Conservation (phyloP, 2,888 invertebrate species). For the Apodemia zela region DNA sequence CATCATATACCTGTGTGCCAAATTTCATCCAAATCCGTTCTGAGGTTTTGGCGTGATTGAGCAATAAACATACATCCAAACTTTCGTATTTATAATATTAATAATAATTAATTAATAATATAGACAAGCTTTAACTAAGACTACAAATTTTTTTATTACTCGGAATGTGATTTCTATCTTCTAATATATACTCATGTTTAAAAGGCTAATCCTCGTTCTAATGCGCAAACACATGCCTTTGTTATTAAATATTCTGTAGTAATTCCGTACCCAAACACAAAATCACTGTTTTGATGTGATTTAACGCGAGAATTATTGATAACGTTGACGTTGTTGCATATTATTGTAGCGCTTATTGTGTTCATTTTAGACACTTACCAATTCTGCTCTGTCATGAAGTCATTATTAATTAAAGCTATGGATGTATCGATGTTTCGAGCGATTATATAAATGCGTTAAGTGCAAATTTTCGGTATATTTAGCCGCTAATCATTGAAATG, state of each 20-base stretch:
- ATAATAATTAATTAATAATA: too few species aligned
- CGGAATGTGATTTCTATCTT: background rate
- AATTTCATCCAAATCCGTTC: too few species aligned
- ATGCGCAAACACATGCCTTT: background rate
- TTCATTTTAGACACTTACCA: background rate
- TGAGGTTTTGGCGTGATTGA: too few species aligned
- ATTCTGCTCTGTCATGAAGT: background rate
- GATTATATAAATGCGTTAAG: too few species aligned
- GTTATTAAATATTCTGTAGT: conserved; percentile 11
- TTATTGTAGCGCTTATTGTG: background rate
- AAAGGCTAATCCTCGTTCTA: background rate
- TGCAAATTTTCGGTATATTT: too few species aligned
- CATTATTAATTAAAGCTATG: background rate
- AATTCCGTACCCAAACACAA: conserved; percentile 8
- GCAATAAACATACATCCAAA: too few species aligned
- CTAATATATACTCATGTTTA: background rate
- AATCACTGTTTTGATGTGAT: conserved; percentile 12
- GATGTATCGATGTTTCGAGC: background rate
- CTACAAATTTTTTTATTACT: background rate
- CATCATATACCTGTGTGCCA: too few species aligned
- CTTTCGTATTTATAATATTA: too few species aligned
- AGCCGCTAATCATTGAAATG: too few species aligned
- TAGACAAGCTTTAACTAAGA: background rate
- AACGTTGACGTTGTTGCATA: background rate
- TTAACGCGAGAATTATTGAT: background rate